Base-by-base conservation (phyloP, 2,113 vertebrate genomes). In the Anser brachyrhynchus region DNA sequence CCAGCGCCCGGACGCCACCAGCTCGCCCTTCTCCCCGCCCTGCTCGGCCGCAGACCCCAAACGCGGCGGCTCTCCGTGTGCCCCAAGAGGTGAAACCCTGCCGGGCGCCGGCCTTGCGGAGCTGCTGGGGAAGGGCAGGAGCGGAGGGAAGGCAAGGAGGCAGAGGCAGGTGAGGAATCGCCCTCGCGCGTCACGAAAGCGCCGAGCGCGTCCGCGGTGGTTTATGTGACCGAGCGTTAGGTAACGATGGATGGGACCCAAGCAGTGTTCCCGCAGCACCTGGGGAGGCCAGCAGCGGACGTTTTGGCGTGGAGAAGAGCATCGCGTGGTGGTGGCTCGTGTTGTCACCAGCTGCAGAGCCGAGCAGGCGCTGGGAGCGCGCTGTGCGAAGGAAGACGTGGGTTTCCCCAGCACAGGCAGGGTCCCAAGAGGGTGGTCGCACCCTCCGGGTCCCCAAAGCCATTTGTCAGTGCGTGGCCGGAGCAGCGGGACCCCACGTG, bases 1-100 rank as follows among this genome's bases (percentile, higher is more conserved):
- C 46, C 70, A 64, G 62, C 44, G n/a, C 35, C 0, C 0, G n/a
- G 55, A 64, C 61, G 44, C 71, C 0, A 0, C 23, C 2, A 2
- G 22, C 61, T 13, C n/a, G 28, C 84, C 29, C 78, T 1, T 2
- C 52, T 78, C 37, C 51, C 73, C 44, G 67, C 33, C 28, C 23
- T 59, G 1, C 69, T 64, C 4, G 0, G 7, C 37, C 2, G 1
- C 16, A 26, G 43, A 13, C 88, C 88, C 65, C 23, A 52, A 51
- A 52, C 8, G 17, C 35, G 3, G 28, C 7, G 37, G 43, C 33
- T 58, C 11, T 9, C 52, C 29, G 31, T 55, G 51, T 65, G 82
- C 37, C 64, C 26, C 2, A 20, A 29, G 57, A 28, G n/a, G 43
- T 15, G 31, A 22, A 14, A 17, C 31, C 57, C 57, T 59, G 3